Conservation (phyloP, 30 jellyfish, hydroid and myxozoan species). For the Hydractinia symbiolongicarpus region DNA sequence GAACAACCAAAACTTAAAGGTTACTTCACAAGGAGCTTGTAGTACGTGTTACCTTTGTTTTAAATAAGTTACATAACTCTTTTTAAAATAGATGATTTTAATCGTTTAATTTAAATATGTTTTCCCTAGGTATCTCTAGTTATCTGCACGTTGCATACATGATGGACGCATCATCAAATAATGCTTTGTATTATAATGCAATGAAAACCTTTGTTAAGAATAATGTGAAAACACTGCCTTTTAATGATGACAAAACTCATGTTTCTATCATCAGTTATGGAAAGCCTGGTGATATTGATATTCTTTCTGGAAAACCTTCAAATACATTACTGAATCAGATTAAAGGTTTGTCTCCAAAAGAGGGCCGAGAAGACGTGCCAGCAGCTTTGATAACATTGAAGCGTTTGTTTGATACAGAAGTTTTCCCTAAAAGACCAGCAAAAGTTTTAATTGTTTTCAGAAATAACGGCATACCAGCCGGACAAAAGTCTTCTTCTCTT, state of each 20-base stretch:
- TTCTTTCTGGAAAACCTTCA: no score
- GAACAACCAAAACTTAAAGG: slow-evolving; percentile 11
- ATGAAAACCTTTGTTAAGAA: neutral
- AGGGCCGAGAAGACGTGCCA: neutral
- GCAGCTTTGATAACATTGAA: neutral
- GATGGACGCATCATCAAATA: neutral
- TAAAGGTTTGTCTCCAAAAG: no score
- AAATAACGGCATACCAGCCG: neutral
- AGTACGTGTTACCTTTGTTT: slow-evolving; percentile 29
- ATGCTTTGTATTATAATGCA: neutral
- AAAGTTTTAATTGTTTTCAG: neutral
- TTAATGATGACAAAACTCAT: neutral
- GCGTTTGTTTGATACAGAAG: neutral
- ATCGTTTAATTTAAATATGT: neutral
- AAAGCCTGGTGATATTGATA: no score
- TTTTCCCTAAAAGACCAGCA: neutral
- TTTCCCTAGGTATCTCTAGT: neutral
- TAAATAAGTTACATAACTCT: neutral
- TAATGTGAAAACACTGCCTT: neutral
- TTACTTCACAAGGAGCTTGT: slow-evolving; percentile 43
- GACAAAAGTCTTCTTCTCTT: neutral
- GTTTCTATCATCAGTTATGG: neutral
- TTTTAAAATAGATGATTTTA: neutral
- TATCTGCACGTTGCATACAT: neutral
- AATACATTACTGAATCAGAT: no score